Evolutionary conservation across 2,888 invertebrate species (phyloP).

Genomic region (Muschampia plurimacula): DNA sequence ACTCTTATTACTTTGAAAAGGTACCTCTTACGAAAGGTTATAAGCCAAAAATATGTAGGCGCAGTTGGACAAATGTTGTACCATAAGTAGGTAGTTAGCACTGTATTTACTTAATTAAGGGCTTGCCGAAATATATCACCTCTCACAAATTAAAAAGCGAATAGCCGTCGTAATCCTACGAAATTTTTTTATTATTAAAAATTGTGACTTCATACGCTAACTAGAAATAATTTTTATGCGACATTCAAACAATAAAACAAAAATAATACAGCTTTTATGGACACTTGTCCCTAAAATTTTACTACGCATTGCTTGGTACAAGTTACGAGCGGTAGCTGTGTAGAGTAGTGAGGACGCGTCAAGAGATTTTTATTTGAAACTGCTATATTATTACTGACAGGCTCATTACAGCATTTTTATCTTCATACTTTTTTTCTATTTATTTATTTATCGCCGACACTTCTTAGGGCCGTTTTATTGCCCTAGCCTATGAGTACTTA

Average conservation of each 20-base stretch:
- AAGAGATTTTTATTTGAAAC: too few relatives aligned
- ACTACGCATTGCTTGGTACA: constrained; percentile 54
- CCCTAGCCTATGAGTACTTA: too few relatives aligned
- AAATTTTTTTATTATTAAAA: constrained; percentile 31
- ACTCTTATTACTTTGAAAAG: too few relatives aligned
- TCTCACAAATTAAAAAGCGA: constrained; percentile 38
- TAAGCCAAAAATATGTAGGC: background rate
- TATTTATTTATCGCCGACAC: too few relatives aligned
- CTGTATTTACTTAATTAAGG: constrained; percentile 28
- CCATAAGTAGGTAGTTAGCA: constrained; percentile 24
- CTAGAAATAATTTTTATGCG: constrained; percentile 63
- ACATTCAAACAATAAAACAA: constrained; percentile 72
- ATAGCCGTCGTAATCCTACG: constrained; percentile 19
- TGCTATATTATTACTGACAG: too few relatives aligned
- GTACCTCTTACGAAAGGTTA: too few relatives aligned
- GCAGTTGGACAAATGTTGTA: constrained; percentile 1
- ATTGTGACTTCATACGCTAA: constrained; percentile 53
- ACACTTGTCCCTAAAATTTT: constrained; percentile 73
- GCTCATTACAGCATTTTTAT: too few relatives aligned
- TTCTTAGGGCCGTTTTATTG: too few relatives aligned
- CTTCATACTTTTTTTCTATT: too few relatives aligned
- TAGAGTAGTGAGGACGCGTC: too few relatives aligned
- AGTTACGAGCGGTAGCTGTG: constrained; percentile 35
- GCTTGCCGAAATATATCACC: constrained; percentile 30
- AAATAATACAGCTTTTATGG: constrained; percentile 72